Evolutionary conservation across 2,113 vertebrate genomes (phyloP).

Genomic region (Leptosomus discolor): DNA sequence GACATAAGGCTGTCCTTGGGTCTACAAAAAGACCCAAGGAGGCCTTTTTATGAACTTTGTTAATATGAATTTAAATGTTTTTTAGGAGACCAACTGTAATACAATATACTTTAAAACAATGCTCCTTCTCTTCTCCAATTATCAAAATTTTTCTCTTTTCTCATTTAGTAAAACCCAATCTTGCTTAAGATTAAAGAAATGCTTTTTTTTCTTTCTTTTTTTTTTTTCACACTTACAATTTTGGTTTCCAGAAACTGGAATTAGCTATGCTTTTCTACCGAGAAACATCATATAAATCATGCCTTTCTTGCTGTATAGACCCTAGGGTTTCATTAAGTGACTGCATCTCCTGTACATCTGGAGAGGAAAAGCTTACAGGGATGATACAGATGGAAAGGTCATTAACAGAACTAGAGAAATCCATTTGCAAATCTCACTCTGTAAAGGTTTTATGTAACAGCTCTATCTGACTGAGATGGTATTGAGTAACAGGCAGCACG

Average conservation of each 20-base stretch:
- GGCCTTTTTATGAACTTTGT: not conserved
- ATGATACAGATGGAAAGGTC: slow-evolving; percentile 12
- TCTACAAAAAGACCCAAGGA: not conserved
- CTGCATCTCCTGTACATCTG: not conserved
- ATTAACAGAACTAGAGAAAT: slow-evolving; percentile 12
- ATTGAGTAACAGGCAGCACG: not conserved
- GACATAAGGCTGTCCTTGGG: not conserved
- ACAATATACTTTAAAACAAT: not conserved
- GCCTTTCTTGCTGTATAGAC: not conserved
- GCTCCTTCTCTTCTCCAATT: not conserved
- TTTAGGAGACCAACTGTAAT: not conserved
- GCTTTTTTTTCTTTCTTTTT: not conserved
- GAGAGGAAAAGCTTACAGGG: not conserved
- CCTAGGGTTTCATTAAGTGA: not conserved
- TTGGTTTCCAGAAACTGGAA: not conserved
- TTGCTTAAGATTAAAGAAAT: not conserved
- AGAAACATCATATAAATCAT: not conserved
- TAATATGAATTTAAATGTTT: not conserved
- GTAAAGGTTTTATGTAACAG: slow-evolving; percentile 35
- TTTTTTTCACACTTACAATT: not conserved
- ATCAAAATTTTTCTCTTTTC: not conserved
- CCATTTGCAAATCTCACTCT: slow-evolving; percentile 12
- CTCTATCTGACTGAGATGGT: not conserved
- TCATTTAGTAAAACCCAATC: not conserved
- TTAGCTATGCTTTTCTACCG: not conserved